phyloP scores from a whole-genome alignment of 2,113 vertebrate genomes.

The Triplophysa tibetana region DNA sequence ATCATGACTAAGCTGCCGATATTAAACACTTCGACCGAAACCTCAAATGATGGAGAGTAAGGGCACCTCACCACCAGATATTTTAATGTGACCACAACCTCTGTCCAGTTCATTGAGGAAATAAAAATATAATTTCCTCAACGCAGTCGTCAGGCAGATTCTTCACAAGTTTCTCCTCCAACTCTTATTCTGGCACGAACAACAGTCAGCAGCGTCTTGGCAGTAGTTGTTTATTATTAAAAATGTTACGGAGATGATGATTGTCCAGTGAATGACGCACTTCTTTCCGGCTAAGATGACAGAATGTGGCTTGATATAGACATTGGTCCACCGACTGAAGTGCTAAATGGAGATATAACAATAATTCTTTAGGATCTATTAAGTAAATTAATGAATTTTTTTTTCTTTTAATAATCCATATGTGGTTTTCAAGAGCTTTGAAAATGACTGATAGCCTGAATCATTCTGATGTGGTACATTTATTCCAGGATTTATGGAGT shows the following conservation, averaged over 20 bases:
- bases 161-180: slow-evolving; percentile 4
- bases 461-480: slow-evolving; percentile 8
- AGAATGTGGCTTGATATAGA: slow-evolving; percentile 11
- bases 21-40: slow-evolving; percentile 7
- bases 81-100: background rate
- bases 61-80: background rate
- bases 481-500: slow-evolving; percentile 17
- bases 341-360: slow-evolving; percentile 17
- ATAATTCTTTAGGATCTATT: background rate
- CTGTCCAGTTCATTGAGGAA: background rate
- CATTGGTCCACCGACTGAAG: background rate
- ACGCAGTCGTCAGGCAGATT: slow-evolving; percentile 1
- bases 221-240: slow-evolving; percentile 8
- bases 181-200: background rate
- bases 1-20: slow-evolving; percentile 26
- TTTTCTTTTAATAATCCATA: slow-evolving; percentile 8
- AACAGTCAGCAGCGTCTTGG: slow-evolving; percentile 19
- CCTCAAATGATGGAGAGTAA: background rate
- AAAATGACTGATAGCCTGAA: background rate
- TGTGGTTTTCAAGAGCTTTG: background rate
- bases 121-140: background rate
- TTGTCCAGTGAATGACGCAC: slow-evolving; percentile 19
- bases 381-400: background rate
- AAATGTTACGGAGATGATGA: background rate
- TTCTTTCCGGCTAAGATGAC: slow-evolving; percentile 5